Conservation (phyloP, 2,888 invertebrate genomes). For the Drosophila meridionalis region DNA sequence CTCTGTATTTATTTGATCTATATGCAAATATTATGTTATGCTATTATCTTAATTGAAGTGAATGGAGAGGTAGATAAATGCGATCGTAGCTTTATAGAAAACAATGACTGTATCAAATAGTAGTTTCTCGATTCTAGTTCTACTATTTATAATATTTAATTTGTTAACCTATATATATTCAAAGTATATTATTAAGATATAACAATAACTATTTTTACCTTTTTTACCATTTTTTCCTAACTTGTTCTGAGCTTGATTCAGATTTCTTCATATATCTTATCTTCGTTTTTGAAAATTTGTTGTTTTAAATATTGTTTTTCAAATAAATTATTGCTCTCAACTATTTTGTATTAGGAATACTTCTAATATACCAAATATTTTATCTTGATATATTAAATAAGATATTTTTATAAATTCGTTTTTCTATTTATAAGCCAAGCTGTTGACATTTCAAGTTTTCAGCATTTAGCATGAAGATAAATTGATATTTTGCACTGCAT, state of each 20-base stretch:
- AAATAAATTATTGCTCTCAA: background rate
- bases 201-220: no score
- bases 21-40: background rate
- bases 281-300: background rate
- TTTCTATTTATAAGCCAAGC: slow-evolving; percentile 1
- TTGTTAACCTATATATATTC: no score
- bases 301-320: background rate
- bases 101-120: background rate
- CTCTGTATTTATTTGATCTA: slow-evolving; percentile 16
- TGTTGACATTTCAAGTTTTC: slow-evolving; percentile 9
- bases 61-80: background rate
- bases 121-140: background rate
- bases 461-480: slow-evolving; percentile 32
- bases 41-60: background rate
- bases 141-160: background rate
- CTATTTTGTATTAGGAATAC: background rate
- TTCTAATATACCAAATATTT: background rate
- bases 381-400: background rate
- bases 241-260: no score
- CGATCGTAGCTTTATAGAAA: background rate
- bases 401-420: background rate
- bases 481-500: slow-evolving; percentile 33
- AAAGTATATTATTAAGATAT: no score
- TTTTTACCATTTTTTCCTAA: no score
- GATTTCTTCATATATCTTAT: background rate